Base-by-base conservation (phyloP, 2,888 invertebrate species). In the Ariolimax columbianus region DNA sequence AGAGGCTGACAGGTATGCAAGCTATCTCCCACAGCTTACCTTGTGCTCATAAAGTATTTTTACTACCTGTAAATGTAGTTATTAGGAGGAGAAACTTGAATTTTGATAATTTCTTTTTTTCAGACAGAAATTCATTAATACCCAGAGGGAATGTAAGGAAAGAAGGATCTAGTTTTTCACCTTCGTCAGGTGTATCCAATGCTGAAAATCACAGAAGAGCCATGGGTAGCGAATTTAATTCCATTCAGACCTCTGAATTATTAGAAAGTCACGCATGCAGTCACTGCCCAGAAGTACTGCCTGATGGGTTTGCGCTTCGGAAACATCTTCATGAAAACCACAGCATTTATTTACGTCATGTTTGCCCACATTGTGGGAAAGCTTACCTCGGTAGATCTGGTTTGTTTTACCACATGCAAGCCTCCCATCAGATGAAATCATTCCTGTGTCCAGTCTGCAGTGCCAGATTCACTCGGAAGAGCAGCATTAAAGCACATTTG, bases 401-500 rank as follows among this genome's bases (percentile, higher is more conserved):
- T 9, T 51, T 82, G 55, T 82, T 73, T 43, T 82, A 82, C 30
- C 82, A 82, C 59, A 82, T 75, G 75, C 82, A 82, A 43, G 82
- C 82, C 17, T 82, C 75, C 33, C 82, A 82, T 82, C 51, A 75
- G 59, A 73, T 55, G 40, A 73, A 75, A 63, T 73, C 82, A 43
- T 82, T 82, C 43, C 40, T 59, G 1, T 82, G 82, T 40, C 82
- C 82, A 11, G 70, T 82, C 59, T 82, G 82, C 73, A 73, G 40
- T 75, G 59, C 82, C 30, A 51, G 75, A 63, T 75, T 82, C 72
- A 82, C 73, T 23, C 36, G 82, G 30, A 82, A 82, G 47, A 59
- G 82, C 82, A 73, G 55, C n/a, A 75, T 82, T 43, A 82, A 75
- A 75, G 30, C 40, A 43, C 82, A 82, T 82, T 73, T 82, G 75